Conservation (phyloP, 2,888 invertebrate species). For the Limenitis camilla region DNA sequence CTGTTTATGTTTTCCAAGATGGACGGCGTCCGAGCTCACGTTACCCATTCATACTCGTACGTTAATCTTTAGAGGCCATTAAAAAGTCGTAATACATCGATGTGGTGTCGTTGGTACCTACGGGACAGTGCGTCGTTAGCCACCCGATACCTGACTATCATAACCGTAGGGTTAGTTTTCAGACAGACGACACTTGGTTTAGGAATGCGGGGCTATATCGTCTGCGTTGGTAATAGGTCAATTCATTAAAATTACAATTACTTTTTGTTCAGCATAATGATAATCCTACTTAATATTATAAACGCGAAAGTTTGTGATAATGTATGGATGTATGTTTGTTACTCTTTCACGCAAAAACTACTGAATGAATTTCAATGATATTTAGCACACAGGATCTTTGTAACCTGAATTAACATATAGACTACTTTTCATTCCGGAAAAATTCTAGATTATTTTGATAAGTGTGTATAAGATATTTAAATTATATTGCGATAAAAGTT, state of each 20-base stretch:
- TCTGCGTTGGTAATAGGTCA: conserved; percentile 1
- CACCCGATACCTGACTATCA: conserved; percentile 66
- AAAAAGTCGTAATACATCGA: conserved; percentile 61
- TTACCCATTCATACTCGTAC: conserved; percentile 72
- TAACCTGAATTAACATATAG: no score
- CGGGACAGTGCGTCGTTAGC: conserved; percentile 71
- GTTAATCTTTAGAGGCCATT: conserved; percentile 64
- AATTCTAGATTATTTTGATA: no score
- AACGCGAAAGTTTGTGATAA: no score
- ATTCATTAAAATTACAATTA: not conserved
- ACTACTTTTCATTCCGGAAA: no score
- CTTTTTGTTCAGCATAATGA: not conserved
- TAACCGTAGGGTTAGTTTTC: conserved; percentile 44
- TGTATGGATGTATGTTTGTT: no score
- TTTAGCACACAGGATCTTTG: no score
- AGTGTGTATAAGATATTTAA: no score
- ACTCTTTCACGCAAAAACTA: no score
- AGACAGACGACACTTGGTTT: conserved; percentile 39
- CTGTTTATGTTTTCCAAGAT: conserved; percentile 62
- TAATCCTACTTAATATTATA: no score
- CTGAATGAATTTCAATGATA: no score
- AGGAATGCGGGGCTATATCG: conserved; percentile 34
- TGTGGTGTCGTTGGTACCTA: conserved; percentile 54
- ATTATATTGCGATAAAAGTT: no score
- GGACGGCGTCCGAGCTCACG: conserved; percentile 54